phyloP scores from a whole-genome alignment of 2,797 vertebrate genomes.

The Chelonia mydas region DNA sequence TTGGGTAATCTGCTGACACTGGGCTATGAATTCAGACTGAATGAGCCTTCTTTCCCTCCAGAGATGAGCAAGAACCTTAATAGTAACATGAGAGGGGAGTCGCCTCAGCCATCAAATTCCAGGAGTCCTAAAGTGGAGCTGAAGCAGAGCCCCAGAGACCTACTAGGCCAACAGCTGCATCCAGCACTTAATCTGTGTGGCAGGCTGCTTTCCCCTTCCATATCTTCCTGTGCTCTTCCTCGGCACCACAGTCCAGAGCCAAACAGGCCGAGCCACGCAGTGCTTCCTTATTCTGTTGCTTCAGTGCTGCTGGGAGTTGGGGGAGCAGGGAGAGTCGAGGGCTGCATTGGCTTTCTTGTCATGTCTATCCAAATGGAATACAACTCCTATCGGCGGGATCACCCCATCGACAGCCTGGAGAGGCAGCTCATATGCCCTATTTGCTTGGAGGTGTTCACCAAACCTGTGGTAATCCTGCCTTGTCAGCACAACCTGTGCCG shows the following conservation, averaged over 20 bases:
- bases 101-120: background rate
- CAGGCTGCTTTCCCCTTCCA: background rate
- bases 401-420: conserved; percentile 80
- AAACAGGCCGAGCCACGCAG: background rate
- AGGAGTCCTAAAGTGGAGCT: background rate
- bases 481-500: conserved; percentile 88
- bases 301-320: background rate
- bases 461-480: conserved; percentile 86
- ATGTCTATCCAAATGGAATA: conserved; percentile 82
- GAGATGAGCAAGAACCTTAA: background rate
- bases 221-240: background rate
- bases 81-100: background rate
- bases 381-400: conserved; percentile 70
- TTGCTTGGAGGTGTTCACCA: conserved; percentile 86
- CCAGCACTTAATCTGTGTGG: background rate
- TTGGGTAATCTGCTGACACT: background rate
- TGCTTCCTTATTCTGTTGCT: background rate
- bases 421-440: conserved; percentile 84
- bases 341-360: background rate
- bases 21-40: background rate
- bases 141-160: background rate
- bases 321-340: background rate
- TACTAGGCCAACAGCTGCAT: background rate
- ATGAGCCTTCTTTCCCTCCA: background rate
- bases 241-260: background rate